These are phyloP conservation scores for Oligia latruncula DNA, from an alignment of 2,888 invertebrate species.

Conservation along the genomic window DNA sequence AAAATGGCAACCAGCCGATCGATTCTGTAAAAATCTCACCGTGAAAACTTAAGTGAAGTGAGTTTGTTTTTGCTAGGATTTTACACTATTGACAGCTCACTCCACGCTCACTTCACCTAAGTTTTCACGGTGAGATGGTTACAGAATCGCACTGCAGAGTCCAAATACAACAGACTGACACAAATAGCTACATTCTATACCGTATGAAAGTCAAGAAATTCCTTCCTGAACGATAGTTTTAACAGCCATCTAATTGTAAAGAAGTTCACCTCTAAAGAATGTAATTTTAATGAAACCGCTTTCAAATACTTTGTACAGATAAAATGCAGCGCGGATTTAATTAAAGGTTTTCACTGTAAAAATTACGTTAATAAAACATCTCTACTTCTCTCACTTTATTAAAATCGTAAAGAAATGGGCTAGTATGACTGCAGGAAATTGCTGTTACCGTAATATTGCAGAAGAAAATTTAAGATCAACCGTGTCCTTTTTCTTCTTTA, in stretches of 20 bases:
- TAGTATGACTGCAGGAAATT: conserved; percentile 43
- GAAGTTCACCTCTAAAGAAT: conserved; percentile 18
- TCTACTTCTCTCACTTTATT: conserved; percentile 50
- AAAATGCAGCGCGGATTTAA: conserved; percentile 47
- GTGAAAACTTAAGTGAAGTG: too few relatives aligned
- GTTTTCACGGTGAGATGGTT: too few relatives aligned
- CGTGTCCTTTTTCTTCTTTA: conserved; percentile 16
- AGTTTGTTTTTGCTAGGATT: too few relatives aligned
- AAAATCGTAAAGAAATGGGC: conserved; percentile 55
- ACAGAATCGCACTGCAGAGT: too few relatives aligned
- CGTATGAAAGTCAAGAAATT: background rate
- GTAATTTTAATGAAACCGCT: conserved; percentile 32
- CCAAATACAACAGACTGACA: background rate
- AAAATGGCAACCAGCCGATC: background rate
- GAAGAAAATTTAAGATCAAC: conserved; percentile 29
- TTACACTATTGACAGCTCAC: too few relatives aligned
- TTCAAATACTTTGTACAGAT: conserved; percentile 33
- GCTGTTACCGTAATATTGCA: conserved; percentile 36
- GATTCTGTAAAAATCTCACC: too few relatives aligned
- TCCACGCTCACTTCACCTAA: too few relatives aligned
- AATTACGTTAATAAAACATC: conserved; percentile 31
- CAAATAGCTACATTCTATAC: background rate
- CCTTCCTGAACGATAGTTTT: background rate
- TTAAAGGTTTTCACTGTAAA: conserved; percentile 32
- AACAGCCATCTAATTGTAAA: conserved; percentile 2